These are phyloP conservation scores for Chloroclysta siterata DNA, from an alignment of 2,888 invertebrate species.

Conservation along the genomic window DNA sequence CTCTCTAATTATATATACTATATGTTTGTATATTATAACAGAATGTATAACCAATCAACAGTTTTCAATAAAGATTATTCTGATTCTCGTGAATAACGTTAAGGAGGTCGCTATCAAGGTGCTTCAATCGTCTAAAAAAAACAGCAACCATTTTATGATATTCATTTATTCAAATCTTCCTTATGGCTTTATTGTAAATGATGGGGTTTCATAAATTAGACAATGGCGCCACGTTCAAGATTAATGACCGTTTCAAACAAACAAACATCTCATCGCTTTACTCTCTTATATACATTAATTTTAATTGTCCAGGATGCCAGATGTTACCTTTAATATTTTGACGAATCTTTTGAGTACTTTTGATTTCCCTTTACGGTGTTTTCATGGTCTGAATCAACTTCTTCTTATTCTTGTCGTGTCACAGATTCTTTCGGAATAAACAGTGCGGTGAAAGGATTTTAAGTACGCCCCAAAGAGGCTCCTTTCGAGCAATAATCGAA, in stretches of 20 bases:
- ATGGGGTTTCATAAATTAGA: slow-evolving; percentile 19
- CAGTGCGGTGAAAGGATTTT: too few species aligned
- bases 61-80: too few species aligned
- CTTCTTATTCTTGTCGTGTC: too few species aligned
- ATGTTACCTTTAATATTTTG: slow-evolving; percentile 10
- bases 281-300: slow-evolving; percentile 16
- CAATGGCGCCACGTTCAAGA: slow-evolving; percentile 13
- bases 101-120: too few species aligned
- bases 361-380: background rate
- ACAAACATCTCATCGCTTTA: slow-evolving; percentile 9
- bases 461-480: too few species aligned
- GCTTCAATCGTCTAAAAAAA: too few species aligned
- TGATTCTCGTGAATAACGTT: too few species aligned
- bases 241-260: slow-evolving; percentile 18
- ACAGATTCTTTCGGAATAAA: too few species aligned
- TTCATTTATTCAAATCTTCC: slow-evolving; percentile 1
- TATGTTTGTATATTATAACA: too few species aligned
- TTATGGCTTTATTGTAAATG: background rate
- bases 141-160: background rate
- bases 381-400: background rate
- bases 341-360: background rate
- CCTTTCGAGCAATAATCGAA: too few species aligned
- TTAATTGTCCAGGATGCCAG: slow-evolving; percentile 13
- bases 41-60: too few species aligned
- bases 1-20: too few species aligned